These are phyloP conservation scores for Willowsia nigromaculata DNA, from an alignment of 2,888 invertebrate genomes.

Conservation along the genomic window DNA sequence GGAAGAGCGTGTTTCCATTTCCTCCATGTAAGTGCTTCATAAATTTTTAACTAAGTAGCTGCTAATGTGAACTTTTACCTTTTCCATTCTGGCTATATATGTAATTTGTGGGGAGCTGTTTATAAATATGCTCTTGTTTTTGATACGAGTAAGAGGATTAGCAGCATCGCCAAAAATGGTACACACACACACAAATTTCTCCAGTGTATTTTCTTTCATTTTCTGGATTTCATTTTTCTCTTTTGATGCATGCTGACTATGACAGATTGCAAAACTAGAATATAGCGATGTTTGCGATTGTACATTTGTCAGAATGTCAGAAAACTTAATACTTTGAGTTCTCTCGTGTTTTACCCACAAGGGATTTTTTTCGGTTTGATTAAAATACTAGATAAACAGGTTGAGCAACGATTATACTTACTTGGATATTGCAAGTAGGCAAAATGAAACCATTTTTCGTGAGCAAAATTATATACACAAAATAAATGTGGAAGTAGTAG, in stretches of 20 bases:
- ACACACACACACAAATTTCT: not conserved
- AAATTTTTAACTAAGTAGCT: not conserved
- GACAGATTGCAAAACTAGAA: constrained; percentile 47
- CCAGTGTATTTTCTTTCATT: constrained; percentile 41
- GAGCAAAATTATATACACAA: no score
- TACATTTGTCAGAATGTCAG: not conserved
- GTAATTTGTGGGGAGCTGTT: not conserved
- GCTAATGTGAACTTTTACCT: not conserved
- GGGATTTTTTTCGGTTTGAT: constrained; percentile 55
- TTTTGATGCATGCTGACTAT: constrained; percentile 37
- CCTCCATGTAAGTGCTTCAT: not conserved
- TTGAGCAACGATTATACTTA: constrained; percentile 51
- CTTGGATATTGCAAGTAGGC: not conserved
- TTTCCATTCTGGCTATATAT: not conserved
- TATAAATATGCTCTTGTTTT: not conserved
- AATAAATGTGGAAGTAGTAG: no score
- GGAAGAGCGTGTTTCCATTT: not conserved
- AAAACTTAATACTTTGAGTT: constrained; percentile 45
- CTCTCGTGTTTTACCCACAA: constrained; percentile 29
- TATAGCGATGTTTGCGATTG: constrained; percentile 8
- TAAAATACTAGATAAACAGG: constrained; percentile 66
- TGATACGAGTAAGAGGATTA: constrained; percentile 2
- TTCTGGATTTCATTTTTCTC: not conserved
- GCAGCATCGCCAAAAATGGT: not conserved
- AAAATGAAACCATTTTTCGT: no score